Evolutionary conservation across 2,888 invertebrate species (phyloP).

Genomic region (Dysmachus trigonus): DNA sequence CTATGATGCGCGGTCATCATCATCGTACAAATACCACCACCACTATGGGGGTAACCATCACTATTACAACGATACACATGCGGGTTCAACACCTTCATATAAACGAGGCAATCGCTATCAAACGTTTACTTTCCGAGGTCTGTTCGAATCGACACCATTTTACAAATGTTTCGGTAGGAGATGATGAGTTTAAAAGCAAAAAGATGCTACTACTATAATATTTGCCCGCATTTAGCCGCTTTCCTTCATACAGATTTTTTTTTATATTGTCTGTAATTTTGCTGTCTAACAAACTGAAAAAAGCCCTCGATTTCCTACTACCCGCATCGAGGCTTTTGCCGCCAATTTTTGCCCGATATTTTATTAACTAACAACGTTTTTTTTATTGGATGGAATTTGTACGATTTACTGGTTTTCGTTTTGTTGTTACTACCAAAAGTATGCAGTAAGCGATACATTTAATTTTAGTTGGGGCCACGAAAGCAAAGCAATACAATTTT

Average conservation of each 20-base stretch:
- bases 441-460: neutral
- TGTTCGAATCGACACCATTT: constrained; percentile 87
- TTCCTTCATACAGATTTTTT: constrained; percentile 8
- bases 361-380: constrained; percentile 22
- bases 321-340: neutral
- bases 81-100: constrained; percentile 53
- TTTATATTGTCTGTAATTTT: neutral
- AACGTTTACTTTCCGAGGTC: constrained; percentile 78
- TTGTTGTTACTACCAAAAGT: constrained; percentile 15
- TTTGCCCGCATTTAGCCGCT: constrained; percentile 43
- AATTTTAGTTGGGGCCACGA: neutral
- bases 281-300: neutral
- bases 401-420: neutral
- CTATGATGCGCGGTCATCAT: constrained; percentile 71
- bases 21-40: constrained; percentile 50
- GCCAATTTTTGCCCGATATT: neutral
- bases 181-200: neutral
- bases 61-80: constrained; percentile 21
- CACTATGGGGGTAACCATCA: constrained; percentile 45
- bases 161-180: constrained; percentile 85
- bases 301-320: neutral
- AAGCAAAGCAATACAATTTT: too few relatives aligned
- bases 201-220: constrained; percentile 52
- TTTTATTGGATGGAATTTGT: neutral
- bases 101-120: constrained; percentile 64